Conservation (phyloP, 2,888 invertebrate genomes). For the Pachymerium ferrugineum region DNA sequence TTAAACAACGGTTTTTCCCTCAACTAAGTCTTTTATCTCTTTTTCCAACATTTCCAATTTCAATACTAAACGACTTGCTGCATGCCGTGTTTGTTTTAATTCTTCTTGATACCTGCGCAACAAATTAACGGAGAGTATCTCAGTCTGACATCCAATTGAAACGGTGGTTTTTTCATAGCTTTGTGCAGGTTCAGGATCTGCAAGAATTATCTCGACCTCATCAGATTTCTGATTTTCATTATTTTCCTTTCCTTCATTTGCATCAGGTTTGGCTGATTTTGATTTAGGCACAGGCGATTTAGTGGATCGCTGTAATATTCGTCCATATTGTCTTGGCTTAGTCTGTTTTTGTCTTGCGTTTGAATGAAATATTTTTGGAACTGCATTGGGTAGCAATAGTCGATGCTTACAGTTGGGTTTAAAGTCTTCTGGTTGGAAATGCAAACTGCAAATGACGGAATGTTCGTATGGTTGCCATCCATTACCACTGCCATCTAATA, state of each 20-base stretch:
- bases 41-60: not conserved
- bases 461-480: not conserved
- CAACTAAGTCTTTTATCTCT: not conserved
- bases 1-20: not conserved
- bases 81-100: not conserved
- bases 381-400: not conserved
- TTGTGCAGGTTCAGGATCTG: not conserved
- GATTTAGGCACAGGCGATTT: too few relatives aligned
- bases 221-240: not conserved
- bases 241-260: too few relatives aligned
- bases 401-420: not conserved
- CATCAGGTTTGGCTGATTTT: too few relatives aligned
- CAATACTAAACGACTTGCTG: not conserved
- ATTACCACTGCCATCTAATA: not conserved
- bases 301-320: not conserved
- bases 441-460: not conserved
- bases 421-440: not conserved
- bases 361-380: not conserved
- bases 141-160: not conserved
- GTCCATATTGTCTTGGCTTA: not conserved
- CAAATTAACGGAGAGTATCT: not conserved
- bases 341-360: not conserved
- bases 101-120: not conserved
- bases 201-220: too few relatives aligned
- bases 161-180: not conserved